phyloP scores from a whole-genome alignment of 2,888 invertebrate species.

The Flabesymbios commensalis region DNA sequence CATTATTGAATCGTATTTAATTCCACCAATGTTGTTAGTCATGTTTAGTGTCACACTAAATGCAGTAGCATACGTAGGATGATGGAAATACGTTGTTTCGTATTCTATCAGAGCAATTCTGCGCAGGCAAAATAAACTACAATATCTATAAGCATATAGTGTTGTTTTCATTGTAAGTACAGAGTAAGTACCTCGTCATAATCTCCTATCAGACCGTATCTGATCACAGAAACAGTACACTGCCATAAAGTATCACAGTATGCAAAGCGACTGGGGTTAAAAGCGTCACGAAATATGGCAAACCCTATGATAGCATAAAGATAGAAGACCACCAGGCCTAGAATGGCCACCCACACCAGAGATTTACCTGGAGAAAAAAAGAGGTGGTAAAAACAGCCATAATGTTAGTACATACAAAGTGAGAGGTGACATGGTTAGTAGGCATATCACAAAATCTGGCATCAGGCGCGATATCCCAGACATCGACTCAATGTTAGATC shows the following conservation, averaged over 20 bases:
- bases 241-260: slow-evolving; percentile 60
- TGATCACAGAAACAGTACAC: slow-evolving; percentile 59
- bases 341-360: slow-evolving; percentile 59
- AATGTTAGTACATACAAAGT: no score
- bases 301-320: slow-evolving; percentile 61
- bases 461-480: no score
- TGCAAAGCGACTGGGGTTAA: slow-evolving; percentile 51
- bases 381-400: background rate
- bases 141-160: background rate
- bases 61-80: no score
- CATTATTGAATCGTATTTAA: no score
- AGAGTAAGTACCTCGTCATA: slow-evolving; percentile 54
- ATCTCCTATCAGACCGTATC: slow-evolving; percentile 60
- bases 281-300: slow-evolving; percentile 58
- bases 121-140: background rate
- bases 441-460: no score
- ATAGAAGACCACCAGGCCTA: slow-evolving; percentile 60
- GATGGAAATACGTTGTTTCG: no score
- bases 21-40: no score
- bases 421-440: no score
- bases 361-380: slow-evolving; percentile 51
- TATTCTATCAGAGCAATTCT: no score
- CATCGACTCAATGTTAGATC: no score
- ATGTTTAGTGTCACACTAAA: no score
- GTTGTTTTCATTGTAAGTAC: background rate